Conservation (phyloP, 1,140 invertebrate genomes). For the Zaprionus capensis region DNA sequence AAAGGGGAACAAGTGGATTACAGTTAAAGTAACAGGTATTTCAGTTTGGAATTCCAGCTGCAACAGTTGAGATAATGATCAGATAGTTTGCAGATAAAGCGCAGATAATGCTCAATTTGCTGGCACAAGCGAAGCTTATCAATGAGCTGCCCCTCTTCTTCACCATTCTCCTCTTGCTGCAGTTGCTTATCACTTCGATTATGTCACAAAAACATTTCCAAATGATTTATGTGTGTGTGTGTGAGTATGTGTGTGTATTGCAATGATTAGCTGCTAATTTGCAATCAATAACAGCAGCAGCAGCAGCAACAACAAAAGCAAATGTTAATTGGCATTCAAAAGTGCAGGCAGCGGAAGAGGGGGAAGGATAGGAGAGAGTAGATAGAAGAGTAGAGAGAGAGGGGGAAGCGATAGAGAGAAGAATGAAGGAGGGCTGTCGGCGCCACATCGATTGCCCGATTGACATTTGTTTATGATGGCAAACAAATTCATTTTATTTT, state of each 20-base stretch:
- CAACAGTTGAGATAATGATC: neutral
- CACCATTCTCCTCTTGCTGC: neutral
- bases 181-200: constrained; percentile 37
- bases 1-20: neutral
- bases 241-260: neutral
- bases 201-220: constrained; percentile 52
- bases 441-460: constrained; percentile 22
- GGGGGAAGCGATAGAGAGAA: neutral
- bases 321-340: constrained; percentile 37
- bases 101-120: neutral
- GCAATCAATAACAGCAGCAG: constrained; percentile 58
- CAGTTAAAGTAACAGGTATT: neutral
- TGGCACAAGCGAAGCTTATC: neutral
- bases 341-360: neutral
- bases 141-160: neutral
- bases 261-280: constrained; percentile 65
- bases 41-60: neutral
- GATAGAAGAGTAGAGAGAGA: neutral
- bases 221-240: neutral
- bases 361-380: neutral
- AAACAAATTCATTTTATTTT: constrained; percentile 53
- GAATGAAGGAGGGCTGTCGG: neutral
- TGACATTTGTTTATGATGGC: constrained; percentile 65
- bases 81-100: neutral
- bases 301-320: constrained; percentile 8